phyloP scores from a whole-genome alignment of 2,113 vertebrate species.

The Sporophila hypoxantha region DNA sequence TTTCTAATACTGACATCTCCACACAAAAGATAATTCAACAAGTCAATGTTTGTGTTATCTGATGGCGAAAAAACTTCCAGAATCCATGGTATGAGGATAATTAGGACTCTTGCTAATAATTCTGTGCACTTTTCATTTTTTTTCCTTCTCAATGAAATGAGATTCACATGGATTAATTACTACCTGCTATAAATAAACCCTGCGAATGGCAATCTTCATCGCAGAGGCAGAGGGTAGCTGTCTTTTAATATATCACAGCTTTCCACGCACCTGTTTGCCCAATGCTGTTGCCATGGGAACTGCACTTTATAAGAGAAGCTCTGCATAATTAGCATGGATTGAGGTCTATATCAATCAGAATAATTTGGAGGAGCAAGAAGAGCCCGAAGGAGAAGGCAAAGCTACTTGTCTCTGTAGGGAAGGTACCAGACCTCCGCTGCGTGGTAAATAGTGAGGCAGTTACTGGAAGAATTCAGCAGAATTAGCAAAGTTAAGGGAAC shows the following conservation, averaged over 20 bases:
- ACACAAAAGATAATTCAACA: constrained; percentile 23
- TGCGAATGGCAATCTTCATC: constrained; percentile 56
- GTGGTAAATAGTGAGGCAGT: constrained; percentile 63
- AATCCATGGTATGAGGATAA: constrained; percentile 64
- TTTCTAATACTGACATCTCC: neutral
- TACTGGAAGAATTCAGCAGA: constrained; percentile 48
- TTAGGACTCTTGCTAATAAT: constrained; percentile 70
- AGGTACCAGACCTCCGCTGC: constrained; percentile 58
- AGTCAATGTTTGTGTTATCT: constrained; percentile 9
- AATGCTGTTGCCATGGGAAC: constrained; percentile 68
- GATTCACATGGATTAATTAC: constrained; percentile 74
- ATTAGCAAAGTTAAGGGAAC: constrained; percentile 52
- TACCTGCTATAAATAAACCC: constrained; percentile 76
- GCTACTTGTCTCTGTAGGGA: constrained; percentile 63
- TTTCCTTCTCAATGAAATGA: constrained; percentile 50
- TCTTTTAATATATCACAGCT: constrained; percentile 72
- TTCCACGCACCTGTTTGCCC: constrained; percentile 70
- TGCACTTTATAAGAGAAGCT: constrained; percentile 67
- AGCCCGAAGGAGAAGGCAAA: constrained; percentile 69
- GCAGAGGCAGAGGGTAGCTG: constrained; percentile 72
- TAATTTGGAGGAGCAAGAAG: constrained; percentile 70
- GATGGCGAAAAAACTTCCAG: constrained; percentile 41
- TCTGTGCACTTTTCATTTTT: neutral
- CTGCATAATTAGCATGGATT: constrained; percentile 72
- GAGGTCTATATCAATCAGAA: constrained; percentile 77